Conservation (phyloP, 2,888 invertebrate species). For the Drosophila subquinaria region DNA sequence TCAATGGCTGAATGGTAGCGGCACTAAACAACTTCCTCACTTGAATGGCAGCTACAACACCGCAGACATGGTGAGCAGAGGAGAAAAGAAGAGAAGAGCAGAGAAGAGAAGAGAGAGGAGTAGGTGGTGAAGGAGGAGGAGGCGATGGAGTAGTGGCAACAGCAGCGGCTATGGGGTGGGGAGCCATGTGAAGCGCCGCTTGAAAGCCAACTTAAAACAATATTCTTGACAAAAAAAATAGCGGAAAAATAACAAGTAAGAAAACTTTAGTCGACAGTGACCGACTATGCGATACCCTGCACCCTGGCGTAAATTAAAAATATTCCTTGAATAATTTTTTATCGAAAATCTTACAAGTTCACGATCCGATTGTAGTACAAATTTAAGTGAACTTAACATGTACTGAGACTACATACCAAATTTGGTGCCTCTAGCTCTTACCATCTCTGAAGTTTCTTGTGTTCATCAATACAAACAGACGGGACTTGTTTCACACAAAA, state of each 20-base stretch:
- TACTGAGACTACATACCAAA: too few relatives aligned
- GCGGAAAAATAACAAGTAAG: constrained; percentile 16
- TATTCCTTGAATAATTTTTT: too few relatives aligned
- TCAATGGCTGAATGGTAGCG: constrained; percentile 58
- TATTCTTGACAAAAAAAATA: constrained; percentile 38
- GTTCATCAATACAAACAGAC: too few relatives aligned
- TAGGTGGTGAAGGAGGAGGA: not conserved
- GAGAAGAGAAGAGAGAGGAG: not conserved
- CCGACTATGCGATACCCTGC: not conserved
- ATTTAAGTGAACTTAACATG: too few relatives aligned
- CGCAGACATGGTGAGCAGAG: constrained; percentile 31
- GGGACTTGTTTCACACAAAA: too few relatives aligned
- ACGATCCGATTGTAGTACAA: too few relatives aligned
- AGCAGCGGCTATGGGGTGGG: not conserved
- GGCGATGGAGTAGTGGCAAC: not conserved
- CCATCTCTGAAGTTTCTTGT: too few relatives aligned
- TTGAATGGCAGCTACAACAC: constrained; percentile 59
- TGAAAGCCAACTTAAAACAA: constrained; percentile 66
- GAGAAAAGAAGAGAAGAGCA: not conserved
- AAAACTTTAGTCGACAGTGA: not conserved
- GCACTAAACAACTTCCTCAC: constrained; percentile 70
- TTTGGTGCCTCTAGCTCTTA: too few relatives aligned
- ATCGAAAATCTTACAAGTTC: too few relatives aligned
- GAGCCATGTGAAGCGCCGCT: constrained; percentile 51
- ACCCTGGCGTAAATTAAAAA: too few relatives aligned